Evolutionary conservation across 2,888 invertebrate genomes (phyloP).

Genomic region (Pristionchus entomophagus): DNA sequence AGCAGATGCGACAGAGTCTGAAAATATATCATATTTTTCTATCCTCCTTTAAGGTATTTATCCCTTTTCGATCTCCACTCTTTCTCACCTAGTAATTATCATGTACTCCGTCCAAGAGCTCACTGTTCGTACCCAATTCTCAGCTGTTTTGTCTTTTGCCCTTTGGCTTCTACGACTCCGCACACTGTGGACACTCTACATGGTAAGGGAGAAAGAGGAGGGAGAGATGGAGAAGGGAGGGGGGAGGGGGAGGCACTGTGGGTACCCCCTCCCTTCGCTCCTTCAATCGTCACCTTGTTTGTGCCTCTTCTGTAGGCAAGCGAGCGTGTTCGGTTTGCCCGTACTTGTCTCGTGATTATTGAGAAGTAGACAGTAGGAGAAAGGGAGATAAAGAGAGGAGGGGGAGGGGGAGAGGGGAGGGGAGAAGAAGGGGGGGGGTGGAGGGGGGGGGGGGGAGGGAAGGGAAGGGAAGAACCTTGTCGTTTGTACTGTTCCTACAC

Average conservation of each 20-base stretch:
- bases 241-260: not conserved
- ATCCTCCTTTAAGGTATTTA: not conserved
- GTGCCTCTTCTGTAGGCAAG: not conserved
- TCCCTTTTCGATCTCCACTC: not conserved
- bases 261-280: not conserved
- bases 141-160: not conserved
- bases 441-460: not conserved
- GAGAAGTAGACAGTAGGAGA: no score
- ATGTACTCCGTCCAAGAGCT: not conserved
- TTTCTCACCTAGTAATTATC: not conserved
- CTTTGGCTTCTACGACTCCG: not conserved
- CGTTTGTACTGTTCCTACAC: not conserved
- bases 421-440: not conserved
- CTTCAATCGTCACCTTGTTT: not conserved
- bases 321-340: no score
- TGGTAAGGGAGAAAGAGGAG: no score
- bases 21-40: not conserved
- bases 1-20: conserved; percentile 53
- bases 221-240: not conserved
- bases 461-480: not conserved
- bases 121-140: not conserved
- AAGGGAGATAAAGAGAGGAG: not conserved
- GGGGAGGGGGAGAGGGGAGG: not conserved
- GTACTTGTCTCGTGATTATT: not conserved
- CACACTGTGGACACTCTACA: not conserved